phyloP scores from a whole-genome alignment of 2,113 vertebrate species.

The Cathartes aura region DNA sequence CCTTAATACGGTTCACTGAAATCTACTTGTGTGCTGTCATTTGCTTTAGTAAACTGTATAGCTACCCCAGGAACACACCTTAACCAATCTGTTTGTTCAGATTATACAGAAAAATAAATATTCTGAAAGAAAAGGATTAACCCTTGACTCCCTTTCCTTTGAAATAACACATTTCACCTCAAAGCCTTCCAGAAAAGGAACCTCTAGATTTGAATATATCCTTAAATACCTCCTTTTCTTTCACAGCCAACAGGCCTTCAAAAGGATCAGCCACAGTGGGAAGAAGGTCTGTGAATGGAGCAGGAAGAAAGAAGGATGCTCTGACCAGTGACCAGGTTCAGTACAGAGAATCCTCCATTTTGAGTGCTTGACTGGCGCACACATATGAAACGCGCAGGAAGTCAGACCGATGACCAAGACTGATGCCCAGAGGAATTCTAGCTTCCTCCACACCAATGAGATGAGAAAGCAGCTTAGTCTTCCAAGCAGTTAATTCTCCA shows the following conservation, averaged over 20 bases:
- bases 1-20: background rate
- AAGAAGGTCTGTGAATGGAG: background rate
- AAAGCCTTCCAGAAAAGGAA: background rate
- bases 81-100: background rate
- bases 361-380: background rate
- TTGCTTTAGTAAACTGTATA: background rate
- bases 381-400: fast-evolving
- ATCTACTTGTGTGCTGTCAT: background rate
- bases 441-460: background rate
- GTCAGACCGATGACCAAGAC: background rate
- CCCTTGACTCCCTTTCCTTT: background rate
- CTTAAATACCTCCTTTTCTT: background rate
- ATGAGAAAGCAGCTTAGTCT: background rate
- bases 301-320: background rate
- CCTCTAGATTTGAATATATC: background rate
- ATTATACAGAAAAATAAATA: background rate
- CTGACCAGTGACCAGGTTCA: background rate
- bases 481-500: background rate
- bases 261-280: background rate
- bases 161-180: background rate
- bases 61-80: background rate
- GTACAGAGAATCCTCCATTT: background rate
- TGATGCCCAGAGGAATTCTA: background rate
- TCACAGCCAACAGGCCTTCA: background rate
- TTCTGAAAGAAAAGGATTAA: background rate